Evolutionary conservation across 2,113 vertebrate genomes (phyloP).

Genomic region (Xiphophorus couchianus): DNA sequence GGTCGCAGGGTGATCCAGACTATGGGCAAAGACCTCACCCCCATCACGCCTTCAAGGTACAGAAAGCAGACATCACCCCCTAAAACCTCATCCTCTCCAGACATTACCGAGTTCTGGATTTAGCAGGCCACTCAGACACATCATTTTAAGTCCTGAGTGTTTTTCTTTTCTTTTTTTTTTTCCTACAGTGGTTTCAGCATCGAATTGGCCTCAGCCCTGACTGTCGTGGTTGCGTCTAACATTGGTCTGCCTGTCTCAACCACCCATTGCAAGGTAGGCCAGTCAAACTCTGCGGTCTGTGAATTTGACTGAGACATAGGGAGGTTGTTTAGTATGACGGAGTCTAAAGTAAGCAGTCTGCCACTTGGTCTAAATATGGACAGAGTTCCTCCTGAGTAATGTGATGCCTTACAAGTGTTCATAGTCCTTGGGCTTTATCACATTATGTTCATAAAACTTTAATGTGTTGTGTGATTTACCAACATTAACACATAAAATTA

Average conservation of each 20-base stretch:
- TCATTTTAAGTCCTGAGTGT: conserved; percentile 6
- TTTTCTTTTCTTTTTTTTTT: conserved; percentile 30
- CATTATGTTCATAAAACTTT: not conserved
- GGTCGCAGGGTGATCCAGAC: conserved; percentile 97
- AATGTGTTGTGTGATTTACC: not conserved
- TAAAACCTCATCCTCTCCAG: conserved; percentile 39
- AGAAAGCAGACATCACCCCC: conserved; percentile 15
- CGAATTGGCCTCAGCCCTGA: conserved; percentile 94
- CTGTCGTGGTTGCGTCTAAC: conserved; percentile 95
- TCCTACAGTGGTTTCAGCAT: conserved; percentile 94
- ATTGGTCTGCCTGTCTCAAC: conserved; percentile 96
- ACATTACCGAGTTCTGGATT: conserved; percentile 24
- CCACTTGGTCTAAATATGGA: conserved; percentile 29
- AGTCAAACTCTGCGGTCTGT: conserved; percentile 45
- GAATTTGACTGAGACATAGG: conserved; percentile 25
- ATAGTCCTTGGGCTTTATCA: not conserved
- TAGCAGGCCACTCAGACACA: conserved; percentile 11
- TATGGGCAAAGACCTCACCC: conserved; percentile 95
- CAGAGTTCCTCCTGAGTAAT: conserved; percentile 1
- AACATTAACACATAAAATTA: not conserved
- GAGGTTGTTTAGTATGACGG: conserved; percentile 17
- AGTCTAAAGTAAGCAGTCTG: conserved; percentile 44
- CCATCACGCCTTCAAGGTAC: conserved; percentile 89
- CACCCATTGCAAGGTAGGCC: conserved; percentile 95
- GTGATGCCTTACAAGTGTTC: not conserved